Percentiles rank a stretch among this genome's conserved stretches.
These are phyloP conservation scores for Belonocnema kinseyi DNA, from an alignment of 1,140 invertebrate species.

Conservation along the genomic window DNA sequence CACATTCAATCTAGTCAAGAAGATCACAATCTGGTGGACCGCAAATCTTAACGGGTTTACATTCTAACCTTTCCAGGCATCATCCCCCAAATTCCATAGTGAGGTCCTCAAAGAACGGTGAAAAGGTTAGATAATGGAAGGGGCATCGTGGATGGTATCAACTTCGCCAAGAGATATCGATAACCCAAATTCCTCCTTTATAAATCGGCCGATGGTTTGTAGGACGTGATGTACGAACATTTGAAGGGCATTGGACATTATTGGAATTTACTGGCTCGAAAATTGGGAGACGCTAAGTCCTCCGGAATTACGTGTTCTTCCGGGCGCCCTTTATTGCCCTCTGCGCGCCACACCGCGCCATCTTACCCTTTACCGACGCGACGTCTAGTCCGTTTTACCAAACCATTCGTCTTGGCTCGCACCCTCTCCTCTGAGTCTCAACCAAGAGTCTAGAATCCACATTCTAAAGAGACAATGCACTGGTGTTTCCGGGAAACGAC, in stretches of 20 bases:
- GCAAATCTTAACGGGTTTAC: slow-evolving; percentile 33
- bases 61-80: slow-evolving; percentile 37
- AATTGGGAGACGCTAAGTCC: slow-evolving; percentile 65
- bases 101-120: slow-evolving; percentile 40
- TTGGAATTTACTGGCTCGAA: slow-evolving; percentile 69
- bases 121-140: slow-evolving; percentile 37
- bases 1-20: not conserved
- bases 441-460: not conserved
- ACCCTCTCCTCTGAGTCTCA: slow-evolving; percentile 41
- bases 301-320: not conserved
- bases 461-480: slow-evolving; percentile 13
- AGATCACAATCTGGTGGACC: slow-evolving; percentile 38
- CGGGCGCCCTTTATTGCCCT: slow-evolving; percentile 32
- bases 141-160: slow-evolving; percentile 21
- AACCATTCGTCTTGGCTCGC: slow-evolving; percentile 53
- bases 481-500: slow-evolving; percentile 34
- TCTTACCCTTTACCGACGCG: not conserved
- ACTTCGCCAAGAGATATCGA: slow-evolving; percentile 54
- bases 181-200: slow-evolving; percentile 62
- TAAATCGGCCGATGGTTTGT: slow-evolving; percentile 57
- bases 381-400: slow-evolving; percentile 41
- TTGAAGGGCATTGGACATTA: slow-evolving; percentile 65
- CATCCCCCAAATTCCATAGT: slow-evolving; percentile 40
- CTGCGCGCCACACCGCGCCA: too few relatives aligned
- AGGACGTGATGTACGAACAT: slow-evolving; percentile 60